Percentiles rank a stretch among this genome's conserved stretches.
phyloP scores from a whole-genome alignment of 2,888 invertebrate genomes.

The Drosophila borborema region DNA sequence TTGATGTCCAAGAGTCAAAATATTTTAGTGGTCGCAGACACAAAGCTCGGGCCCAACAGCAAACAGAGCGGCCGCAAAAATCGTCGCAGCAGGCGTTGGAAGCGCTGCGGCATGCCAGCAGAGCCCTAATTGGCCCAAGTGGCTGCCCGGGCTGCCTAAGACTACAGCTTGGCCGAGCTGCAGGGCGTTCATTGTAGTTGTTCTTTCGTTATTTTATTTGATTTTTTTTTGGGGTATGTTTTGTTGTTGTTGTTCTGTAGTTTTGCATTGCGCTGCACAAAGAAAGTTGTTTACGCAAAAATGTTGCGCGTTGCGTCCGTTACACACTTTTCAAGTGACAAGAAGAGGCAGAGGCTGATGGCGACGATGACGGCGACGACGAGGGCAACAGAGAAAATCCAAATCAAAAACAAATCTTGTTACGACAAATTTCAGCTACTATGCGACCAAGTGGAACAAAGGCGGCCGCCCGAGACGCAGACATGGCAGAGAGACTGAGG shows the following conservation, averaged over 20 bases:
- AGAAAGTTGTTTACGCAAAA: conserved; percentile 70
- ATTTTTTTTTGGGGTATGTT: background rate
- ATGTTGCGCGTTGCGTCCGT: conserved; percentile 53
- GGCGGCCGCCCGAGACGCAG: conserved; percentile 48
- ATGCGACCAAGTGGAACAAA: conserved; percentile 73
- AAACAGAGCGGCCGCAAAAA: background rate
- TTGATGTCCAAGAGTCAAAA: conserved; percentile 10
- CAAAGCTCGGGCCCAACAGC: conserved; percentile 9
- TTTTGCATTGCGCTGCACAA: conserved; percentile 63
- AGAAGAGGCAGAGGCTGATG: background rate
- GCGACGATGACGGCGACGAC: background rate
- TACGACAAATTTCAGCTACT: conserved; percentile 72
- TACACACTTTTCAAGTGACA: conserved; percentile 48
- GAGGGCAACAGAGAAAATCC: conserved; percentile 30
- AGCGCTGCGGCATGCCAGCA: conserved; percentile 51
- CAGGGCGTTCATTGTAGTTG: conserved; percentile 25
- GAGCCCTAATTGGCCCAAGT: conserved; percentile 65
- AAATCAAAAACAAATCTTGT: conserved; percentile 76
- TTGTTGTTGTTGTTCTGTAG: background rate
- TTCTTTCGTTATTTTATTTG: background rate
- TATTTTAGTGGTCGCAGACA: conserved; percentile 7
- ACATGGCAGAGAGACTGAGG: background rate
- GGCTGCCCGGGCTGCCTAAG: conserved; percentile 37
- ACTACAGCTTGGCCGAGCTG: conserved; percentile 39
- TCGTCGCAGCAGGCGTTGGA: background rate